Conservation (phyloP, 2,888 invertebrate species). For the Acleris sparsana region DNA sequence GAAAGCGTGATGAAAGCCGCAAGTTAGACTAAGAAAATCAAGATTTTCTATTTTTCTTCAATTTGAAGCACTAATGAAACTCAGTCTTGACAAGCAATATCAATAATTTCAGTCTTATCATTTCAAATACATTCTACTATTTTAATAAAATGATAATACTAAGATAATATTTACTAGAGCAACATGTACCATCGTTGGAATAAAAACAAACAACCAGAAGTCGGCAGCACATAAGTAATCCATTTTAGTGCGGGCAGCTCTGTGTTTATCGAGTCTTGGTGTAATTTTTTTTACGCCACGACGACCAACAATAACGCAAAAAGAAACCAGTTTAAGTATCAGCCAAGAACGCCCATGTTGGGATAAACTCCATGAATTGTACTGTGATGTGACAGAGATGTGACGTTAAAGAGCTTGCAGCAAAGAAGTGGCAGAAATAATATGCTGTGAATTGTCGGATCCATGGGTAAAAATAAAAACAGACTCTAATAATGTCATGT, state of each 20-base stretch:
- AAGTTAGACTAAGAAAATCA: constrained; percentile 42
- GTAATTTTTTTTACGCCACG: constrained; percentile 33
- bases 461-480: constrained; percentile 34
- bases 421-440: constrained; percentile 33
- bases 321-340: constrained; percentile 36
- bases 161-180: constrained; percentile 1
- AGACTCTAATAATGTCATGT: constrained; percentile 30
- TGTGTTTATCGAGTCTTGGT: constrained; percentile 37
- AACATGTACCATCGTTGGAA: constrained; percentile 19
- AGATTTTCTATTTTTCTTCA: constrained; percentile 36
- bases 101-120: too few species aligned
- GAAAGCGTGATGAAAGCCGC: constrained; percentile 50
- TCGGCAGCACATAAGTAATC: constrained; percentile 22
- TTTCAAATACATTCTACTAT: too few species aligned
- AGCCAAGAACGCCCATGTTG: constrained; percentile 16
- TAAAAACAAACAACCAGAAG: constrained; percentile 32
- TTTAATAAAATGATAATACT: constrained; percentile 1
- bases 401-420: constrained; percentile 32
- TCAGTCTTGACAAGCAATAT: too few species aligned
- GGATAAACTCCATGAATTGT: constrained; percentile 26
- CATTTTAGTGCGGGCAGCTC: constrained; percentile 35
- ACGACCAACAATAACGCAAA: constrained; percentile 16
- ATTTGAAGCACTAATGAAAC: neutral
- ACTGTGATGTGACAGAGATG: constrained; percentile 35
- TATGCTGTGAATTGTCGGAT: constrained; percentile 20